Evolutionary conservation across 2,113 vertebrate genomes (phyloP).

Genomic region (Leucopsar rothschildi): DNA sequence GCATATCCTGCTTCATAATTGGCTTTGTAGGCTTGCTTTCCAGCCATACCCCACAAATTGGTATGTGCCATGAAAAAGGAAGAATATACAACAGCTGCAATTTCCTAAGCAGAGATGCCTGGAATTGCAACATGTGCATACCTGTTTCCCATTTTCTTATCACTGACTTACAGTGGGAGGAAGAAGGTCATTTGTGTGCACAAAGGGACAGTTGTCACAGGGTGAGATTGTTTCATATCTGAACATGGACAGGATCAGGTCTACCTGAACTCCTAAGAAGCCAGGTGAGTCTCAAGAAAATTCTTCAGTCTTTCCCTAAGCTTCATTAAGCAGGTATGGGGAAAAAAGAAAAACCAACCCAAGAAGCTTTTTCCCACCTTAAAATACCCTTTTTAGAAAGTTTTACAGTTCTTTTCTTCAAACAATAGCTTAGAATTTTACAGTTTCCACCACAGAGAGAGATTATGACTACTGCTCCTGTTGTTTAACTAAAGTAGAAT

Average conservation of each 20-base stretch:
- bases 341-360: rapidly evolving
- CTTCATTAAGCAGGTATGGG: not conserved
- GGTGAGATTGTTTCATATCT: not conserved
- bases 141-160: not conserved
- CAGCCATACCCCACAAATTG: not conserved
- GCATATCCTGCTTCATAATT: not conserved
- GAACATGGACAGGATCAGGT: not conserved
- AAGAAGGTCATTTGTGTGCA: not conserved
- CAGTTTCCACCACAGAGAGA: not conserved
- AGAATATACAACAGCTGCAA: not conserved
- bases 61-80: not conserved
- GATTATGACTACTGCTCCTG: not conserved
- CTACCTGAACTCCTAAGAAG: not conserved
- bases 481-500: not conserved
- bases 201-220: not conserved
- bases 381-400: not conserved
- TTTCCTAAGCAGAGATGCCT: not conserved
- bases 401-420: not conserved
- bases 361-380: not conserved
- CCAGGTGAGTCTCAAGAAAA: not conserved
- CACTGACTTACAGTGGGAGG: not conserved
- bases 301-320: not conserved
- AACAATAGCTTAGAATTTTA: not conserved
- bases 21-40: not conserved
- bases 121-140: not conserved